Conservation (phyloP, 1,140 invertebrate genomes). For the Trinorchestia longiramus region DNA sequence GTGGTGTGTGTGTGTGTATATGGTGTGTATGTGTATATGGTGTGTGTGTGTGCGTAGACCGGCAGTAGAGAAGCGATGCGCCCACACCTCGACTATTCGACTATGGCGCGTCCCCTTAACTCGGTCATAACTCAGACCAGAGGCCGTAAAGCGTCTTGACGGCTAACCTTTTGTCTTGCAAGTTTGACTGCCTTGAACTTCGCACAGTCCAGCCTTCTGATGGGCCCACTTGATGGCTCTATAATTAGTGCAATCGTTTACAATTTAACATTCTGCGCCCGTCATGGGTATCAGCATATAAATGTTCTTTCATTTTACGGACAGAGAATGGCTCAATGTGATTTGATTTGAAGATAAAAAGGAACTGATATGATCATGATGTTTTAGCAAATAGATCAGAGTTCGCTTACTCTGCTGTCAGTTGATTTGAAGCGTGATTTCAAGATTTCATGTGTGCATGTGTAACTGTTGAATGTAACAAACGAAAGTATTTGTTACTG, state of each 20-base stretch:
- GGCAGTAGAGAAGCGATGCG: not conserved
- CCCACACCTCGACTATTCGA: not conserved
- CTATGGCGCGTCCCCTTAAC: not conserved
- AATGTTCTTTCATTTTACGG: not conserved
- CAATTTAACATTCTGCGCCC: constrained; percentile 11
- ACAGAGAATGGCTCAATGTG: not conserved
- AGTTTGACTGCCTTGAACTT: not conserved
- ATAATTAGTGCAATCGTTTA: constrained; percentile 32
- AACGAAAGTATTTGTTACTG: too few relatives aligned
- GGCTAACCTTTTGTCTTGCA: constrained; percentile 18
- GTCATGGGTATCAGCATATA: not conserved
- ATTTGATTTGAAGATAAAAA: not conserved
- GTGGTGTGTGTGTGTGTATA: too few relatives aligned
- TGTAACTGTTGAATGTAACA: too few relatives aligned
- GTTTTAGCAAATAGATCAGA: not conserved
- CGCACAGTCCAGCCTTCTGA: not conserved
- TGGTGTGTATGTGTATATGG: too few relatives aligned
- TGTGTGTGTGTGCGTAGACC: too few relatives aligned
- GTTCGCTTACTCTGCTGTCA: not conserved
- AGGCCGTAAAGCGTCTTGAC: constrained; percentile 8
- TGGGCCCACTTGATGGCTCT: constrained; percentile 31
- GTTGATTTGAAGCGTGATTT: too few relatives aligned
- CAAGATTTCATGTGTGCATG: too few relatives aligned
- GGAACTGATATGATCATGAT: not conserved
- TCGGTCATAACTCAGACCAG: not conserved